These are phyloP conservation scores for Antheraea assamensis DNA, from an alignment of 2,888 invertebrate species.

Conservation along the genomic window DNA sequence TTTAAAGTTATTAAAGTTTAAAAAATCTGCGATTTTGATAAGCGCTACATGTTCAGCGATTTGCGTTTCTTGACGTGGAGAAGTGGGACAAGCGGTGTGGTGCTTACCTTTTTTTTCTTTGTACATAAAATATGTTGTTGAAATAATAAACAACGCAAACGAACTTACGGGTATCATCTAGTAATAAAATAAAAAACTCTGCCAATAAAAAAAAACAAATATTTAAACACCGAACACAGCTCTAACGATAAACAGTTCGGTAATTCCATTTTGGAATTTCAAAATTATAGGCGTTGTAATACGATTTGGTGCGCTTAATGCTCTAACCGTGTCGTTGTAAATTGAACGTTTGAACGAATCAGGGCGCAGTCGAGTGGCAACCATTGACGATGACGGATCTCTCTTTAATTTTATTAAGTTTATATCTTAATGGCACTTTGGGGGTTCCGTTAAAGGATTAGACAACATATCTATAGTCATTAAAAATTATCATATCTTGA, in stretches of 20 bases:
- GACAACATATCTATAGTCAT: conserved; percentile 51
- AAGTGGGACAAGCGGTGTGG: no score
- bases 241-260: conserved; percentile 54
- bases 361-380: conserved; percentile 56
- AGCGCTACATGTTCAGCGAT: no score
- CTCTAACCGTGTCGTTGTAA: conserved; percentile 68
- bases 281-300: conserved; percentile 66
- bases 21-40: no score
- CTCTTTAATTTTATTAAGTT: conserved; percentile 43
- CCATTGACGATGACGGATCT: conserved; percentile 42
- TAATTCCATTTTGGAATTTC: conserved; percentile 72
- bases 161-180: no score
- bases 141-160: no score
- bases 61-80: no score
- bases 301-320: conserved; percentile 70
- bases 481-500: conserved; percentile 47
- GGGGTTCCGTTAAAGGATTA: conserved; percentile 53
- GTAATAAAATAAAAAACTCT: no score
- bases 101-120: no score
- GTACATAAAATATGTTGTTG: no score
- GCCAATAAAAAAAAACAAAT: not conserved
- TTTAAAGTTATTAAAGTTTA: no score
- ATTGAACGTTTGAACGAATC: conserved; percentile 58
- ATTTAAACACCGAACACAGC: conserved; percentile 3
- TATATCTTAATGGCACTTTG: conserved; percentile 50